Evolutionary conservation across 2,113 vertebrate species (phyloP), one percentile per base, ranked within the genome.

Genomic region (Atrichornis clamosus): DNA sequence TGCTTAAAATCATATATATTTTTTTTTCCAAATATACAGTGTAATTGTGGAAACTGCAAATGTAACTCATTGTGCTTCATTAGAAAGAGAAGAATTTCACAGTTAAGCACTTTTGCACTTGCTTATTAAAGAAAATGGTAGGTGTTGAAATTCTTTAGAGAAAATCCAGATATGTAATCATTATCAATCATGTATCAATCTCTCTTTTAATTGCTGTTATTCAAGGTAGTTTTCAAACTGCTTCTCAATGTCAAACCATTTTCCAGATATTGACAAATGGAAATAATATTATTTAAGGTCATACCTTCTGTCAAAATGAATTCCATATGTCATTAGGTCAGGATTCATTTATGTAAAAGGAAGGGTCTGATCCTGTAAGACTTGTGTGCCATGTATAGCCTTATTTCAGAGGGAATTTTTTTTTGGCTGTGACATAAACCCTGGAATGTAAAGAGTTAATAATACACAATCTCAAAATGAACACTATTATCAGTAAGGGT

Each of bases 231-330:
- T 96, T 95, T 92, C 86, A 92, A 97, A 89, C 93, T 85, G 86
- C 90, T 90, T 95, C 41, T 95, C 95, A 85, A 41, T 84, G 96
- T 96, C 92, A 97, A 82, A 95, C 84, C 50, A 58, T 87, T 97
- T 97, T 90, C 60, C 60, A 92, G 95, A 90, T 95, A 97, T 95
- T 97, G 96, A 97, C 96, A 98, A 97, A 95, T 90, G 84, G 83
- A 93, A 90, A 78, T 89, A 96, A 93, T 97, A 96, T 96, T 94
- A 92, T 92, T 97, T 96, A 87, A 93, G 96, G 84, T 96, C 90
- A 88, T 68, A 96, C 83, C 22, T 60, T 93, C 93, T 97, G 94
- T 98, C 97, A 96, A 78, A 98, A 96, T 92, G 79, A 97, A 97
- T 97, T 94, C 92, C 76, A 74, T 53, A 64, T 83, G 79, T 78